Evolutionary conservation across 2,113 vertebrate species (phyloP).

Genomic region (Daboia siamensis): DNA sequence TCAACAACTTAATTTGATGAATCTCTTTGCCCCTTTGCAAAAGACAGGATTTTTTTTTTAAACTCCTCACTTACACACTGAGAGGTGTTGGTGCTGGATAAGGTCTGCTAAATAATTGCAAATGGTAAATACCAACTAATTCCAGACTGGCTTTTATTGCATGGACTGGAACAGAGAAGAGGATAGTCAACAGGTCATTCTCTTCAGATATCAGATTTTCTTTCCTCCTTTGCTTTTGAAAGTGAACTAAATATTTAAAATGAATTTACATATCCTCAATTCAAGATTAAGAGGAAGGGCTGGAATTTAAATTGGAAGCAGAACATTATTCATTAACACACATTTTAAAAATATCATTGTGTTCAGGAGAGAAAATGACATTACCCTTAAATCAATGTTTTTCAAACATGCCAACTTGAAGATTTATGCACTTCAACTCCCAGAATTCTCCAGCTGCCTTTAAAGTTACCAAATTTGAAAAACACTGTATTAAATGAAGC

Average conservation of each 20-base stretch:
- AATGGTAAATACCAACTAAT: neutral
- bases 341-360: neutral
- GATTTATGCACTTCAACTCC: neutral
- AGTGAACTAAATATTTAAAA: neutral
- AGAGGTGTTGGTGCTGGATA: neutral
- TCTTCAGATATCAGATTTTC: neutral
- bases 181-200: neutral
- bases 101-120: neutral
- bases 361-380: neutral
- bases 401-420: neutral
- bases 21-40: neutral
- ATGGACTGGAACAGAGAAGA: neutral
- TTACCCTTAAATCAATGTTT: neutral
- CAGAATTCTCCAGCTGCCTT: neutral
- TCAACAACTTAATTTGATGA: constrained; percentile 24
- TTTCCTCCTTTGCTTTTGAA: neutral
- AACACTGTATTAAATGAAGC: neutral
- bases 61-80: rapidly evolving
- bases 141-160: neutral
- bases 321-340: neutral
- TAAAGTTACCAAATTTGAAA: neutral
- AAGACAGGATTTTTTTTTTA: neutral
- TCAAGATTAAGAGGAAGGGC: neutral
- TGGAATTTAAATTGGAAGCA: neutral
- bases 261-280: neutral